These are phyloP conservation scores for Semnornis frantzii DNA, from an alignment of 2,113 vertebrate species.

Conservation along the genomic window DNA sequence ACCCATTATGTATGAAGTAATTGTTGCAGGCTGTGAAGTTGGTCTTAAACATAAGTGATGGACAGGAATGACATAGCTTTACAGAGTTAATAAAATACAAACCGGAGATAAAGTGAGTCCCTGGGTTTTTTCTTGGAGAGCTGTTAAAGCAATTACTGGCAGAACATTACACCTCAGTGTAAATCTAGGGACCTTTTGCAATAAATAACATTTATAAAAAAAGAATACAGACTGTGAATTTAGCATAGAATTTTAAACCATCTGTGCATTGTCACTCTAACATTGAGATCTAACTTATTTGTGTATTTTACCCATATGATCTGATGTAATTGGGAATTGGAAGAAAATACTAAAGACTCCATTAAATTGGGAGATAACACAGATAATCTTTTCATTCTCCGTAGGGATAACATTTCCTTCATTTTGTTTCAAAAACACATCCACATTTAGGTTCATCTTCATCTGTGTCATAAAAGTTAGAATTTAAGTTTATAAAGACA, in stretches of 20 bases:
- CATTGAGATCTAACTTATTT: conserved; percentile 15
- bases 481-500: not conserved
- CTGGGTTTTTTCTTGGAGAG: not conserved
- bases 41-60: not conserved
- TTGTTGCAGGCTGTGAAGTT: conserved; percentile 28
- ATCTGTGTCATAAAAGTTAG: not conserved
- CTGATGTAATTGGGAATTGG: not conserved
- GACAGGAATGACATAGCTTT: conserved; percentile 18
- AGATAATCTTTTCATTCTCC: not conserved
- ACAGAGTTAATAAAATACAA: conserved; percentile 44
- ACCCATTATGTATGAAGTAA: conserved; percentile 20
- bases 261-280: conserved; percentile 40
- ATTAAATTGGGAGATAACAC: not conserved
- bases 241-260: conserved; percentile 29
- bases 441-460: not conserved
- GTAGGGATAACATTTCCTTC: not conserved
- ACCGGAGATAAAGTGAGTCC: not conserved
- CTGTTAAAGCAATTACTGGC: conserved; percentile 57
- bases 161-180: conserved; percentile 42
- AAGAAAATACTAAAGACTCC: not conserved
- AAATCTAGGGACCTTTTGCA: conserved; percentile 18
- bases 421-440: not conserved
- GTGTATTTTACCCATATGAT: conserved; percentile 2
- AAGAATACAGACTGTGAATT: conserved; percentile 7
- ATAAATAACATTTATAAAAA: conserved; percentile 53